Evolutionary conservation across 2,888 invertebrate genomes (phyloP).

Genomic region (Antheraea assamensis): DNA sequence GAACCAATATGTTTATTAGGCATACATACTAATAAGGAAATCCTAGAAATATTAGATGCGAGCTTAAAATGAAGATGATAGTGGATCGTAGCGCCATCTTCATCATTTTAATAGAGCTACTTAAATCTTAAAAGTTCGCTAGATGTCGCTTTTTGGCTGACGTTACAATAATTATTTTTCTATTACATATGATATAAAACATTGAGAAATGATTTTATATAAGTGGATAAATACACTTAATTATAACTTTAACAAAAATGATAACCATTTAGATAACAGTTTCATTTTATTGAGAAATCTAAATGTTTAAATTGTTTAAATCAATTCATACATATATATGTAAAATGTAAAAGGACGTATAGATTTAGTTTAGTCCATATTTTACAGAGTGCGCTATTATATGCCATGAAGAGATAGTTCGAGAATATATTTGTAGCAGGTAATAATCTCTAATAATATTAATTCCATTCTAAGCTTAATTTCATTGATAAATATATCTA

Average conservation of each 20-base stretch:
- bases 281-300: no score
- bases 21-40: not conserved
- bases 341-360: not conserved
- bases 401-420: not conserved
- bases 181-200: no score
- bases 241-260: not conserved
- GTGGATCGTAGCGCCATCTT: not conserved
- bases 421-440: no score
- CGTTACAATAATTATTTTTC: no score
- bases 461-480: no score
- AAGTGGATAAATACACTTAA: not conserved
- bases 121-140: not conserved
- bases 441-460: no score
- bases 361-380: not conserved
- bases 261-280: not conserved
- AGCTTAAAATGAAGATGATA: not conserved
- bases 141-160: not conserved
- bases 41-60: not conserved
- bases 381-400: not conserved
- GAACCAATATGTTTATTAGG: not conserved
- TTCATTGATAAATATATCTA: no score
- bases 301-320: no score
- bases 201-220: no score
- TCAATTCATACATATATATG: no score
- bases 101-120: not conserved